A percentile compares a stretch with the other conserved stretches of the same genome.
phyloP scores from a whole-genome alignment of 2,113 vertebrate species.

The Campylomormyrus tamandua region DNA sequence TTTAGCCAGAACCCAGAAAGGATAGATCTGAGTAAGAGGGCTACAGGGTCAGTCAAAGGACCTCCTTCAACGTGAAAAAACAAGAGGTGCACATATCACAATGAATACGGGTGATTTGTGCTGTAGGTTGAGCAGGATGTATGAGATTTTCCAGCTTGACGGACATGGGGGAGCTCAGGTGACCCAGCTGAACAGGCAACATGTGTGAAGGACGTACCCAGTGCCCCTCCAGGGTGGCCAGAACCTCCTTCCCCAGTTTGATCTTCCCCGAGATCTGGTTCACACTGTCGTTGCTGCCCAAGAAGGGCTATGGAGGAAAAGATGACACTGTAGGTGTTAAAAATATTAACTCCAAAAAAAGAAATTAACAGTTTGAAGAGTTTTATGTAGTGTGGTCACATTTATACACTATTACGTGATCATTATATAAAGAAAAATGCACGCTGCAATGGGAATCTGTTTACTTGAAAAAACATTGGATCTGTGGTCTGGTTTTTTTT shows the following conservation, averaged over 20 bases:
- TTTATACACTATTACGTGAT: background rate
- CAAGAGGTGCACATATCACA: background rate
- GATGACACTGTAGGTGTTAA: background rate
- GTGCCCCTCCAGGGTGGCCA: constrained; percentile 89
- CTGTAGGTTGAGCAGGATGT: background rate
- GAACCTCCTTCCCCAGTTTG: constrained; percentile 93
- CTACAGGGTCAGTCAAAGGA: background rate
- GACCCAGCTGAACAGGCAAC: background rate
- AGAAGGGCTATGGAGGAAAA: constrained; percentile 75
- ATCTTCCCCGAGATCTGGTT: constrained; percentile 95
- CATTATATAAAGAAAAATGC: background rate
- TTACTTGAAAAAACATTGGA: background rate
- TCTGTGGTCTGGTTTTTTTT: background rate
- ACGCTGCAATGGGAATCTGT: background rate
- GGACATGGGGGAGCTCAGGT: background rate
- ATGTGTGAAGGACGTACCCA: constrained; percentile 71
- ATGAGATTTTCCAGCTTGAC: background rate
- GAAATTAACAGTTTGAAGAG: background rate
- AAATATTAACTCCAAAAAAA: background rate
- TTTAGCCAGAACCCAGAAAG: background rate
- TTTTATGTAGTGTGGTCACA: background rate
- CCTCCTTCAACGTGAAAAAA: background rate
- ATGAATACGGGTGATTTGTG: background rate
- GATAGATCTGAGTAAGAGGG: background rate
- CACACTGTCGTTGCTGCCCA: constrained; percentile 88